Conservation (phyloP, 2,113 vertebrate species). For the Polypterus senegalus region DNA sequence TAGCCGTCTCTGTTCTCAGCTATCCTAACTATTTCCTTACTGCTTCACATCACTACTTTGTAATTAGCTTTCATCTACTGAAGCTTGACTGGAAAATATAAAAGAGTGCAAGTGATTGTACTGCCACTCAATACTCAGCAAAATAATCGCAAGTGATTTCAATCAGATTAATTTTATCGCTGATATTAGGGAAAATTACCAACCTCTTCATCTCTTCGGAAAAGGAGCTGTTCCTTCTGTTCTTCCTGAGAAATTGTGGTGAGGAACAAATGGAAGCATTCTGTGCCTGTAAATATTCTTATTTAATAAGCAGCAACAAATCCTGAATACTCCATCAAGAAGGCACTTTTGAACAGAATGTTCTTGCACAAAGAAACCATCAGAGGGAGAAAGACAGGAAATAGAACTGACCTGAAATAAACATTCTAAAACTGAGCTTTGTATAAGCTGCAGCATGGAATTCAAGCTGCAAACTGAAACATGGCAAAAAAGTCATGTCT, state of each 20-base stretch:
- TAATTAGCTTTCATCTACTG: slow-evolving; percentile 97
- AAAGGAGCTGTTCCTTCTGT: slow-evolving; percentile 70
- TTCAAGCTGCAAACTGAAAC: too few relatives aligned
- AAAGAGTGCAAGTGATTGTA: slow-evolving; percentile 90
- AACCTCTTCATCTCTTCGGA: slow-evolving; percentile 72
- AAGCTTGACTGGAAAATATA: slow-evolving; percentile 77
- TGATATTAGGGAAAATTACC: slow-evolving; percentile 83
- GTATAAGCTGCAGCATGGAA: too few relatives aligned
- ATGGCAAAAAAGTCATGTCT: too few relatives aligned
- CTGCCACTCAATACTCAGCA: slow-evolving; percentile 71
- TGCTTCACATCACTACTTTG: slow-evolving; percentile 76
- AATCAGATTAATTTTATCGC: slow-evolving; percentile 97
- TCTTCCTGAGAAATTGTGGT: slow-evolving; percentile 70
- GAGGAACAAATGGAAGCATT: slow-evolving; percentile 71
- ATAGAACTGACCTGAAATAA: too few relatives aligned
- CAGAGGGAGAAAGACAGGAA: too few relatives aligned
- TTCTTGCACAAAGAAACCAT: too few relatives aligned
- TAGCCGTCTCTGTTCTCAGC: slow-evolving; percentile 77
- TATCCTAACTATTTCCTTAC: slow-evolving; percentile 84
- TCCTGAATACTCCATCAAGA: too few relatives aligned
- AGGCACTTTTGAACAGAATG: too few relatives aligned
- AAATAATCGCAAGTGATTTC: slow-evolving; percentile 92
- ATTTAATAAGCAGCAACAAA: slow-evolving; percentile 33
- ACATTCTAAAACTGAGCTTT: too few relatives aligned
- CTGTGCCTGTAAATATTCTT: slow-evolving; percentile 75